These are phyloP conservation scores for Chelonus formosanus DNA, from an alignment of 2,888 invertebrate genomes.

Conservation along the genomic window DNA sequence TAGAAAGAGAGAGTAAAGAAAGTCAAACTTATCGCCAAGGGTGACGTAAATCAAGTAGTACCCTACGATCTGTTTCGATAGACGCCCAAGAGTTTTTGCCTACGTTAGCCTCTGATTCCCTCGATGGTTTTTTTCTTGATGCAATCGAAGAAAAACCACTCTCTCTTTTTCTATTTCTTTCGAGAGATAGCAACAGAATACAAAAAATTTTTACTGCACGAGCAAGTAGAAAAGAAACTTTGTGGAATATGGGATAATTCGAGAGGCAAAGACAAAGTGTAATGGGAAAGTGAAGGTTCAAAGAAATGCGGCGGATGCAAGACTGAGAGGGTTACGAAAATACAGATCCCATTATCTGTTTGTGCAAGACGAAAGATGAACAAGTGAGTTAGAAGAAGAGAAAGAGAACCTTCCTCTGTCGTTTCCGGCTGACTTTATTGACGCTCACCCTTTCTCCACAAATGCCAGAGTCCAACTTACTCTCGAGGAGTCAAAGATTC, in stretches of 20 bases:
- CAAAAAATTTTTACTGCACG: neutral
- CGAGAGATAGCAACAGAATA: neutral
- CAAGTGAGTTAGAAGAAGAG: conserved; percentile 9
- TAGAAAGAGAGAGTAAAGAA: conserved; percentile 22
- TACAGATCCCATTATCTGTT: conserved; percentile 35
- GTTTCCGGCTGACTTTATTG: conserved; percentile 35
- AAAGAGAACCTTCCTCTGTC: conserved; percentile 29
- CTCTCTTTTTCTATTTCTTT: conserved; percentile 8
- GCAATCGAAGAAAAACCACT: conserved; percentile 12
- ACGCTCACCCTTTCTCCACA: conserved; percentile 19
- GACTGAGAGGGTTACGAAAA: conserved; percentile 36
- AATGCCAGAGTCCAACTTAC: conserved; percentile 24
- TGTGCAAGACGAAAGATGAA: conserved; percentile 19
- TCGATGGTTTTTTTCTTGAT: neutral
- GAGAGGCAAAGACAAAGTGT: conserved; percentile 32
- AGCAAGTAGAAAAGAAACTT: conserved; percentile 21
- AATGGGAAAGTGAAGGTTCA: conserved; percentile 41
- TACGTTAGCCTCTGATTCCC: conserved; percentile 35
- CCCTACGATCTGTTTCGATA: conserved; percentile 46
- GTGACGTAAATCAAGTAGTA: conserved; percentile 54
- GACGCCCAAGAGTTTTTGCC: conserved; percentile 39
- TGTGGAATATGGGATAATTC: conserved; percentile 25
- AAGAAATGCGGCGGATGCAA: conserved; percentile 38
- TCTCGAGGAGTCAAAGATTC: conserved; percentile 31
- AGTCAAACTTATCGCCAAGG: conserved; percentile 49